Evolutionary conservation across 1,140 invertebrate genomes (phyloP), one percentile per base, ranked within the genome.

Genomic region (Sminthurides bifidus): DNA sequence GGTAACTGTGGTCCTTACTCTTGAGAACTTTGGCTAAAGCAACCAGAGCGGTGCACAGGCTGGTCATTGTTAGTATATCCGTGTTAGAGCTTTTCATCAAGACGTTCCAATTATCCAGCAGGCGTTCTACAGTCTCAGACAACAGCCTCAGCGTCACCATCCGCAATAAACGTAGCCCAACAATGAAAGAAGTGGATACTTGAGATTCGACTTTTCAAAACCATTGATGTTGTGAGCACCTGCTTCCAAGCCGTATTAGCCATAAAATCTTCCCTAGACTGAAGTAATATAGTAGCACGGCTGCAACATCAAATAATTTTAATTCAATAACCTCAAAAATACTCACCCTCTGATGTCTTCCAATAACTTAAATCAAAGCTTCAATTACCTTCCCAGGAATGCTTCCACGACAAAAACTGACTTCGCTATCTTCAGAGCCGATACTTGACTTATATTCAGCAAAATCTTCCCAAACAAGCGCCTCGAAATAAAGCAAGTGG

Each of bases 21-120:
- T 60, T 56, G 12, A 61, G 19, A 29, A 54, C 37, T 41, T 44
- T 55, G 14, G 53, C 46, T 14, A 62, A 19, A 10, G 60, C 29
- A 41, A 52, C 38, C 3, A 62, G 17, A 5, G 60, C 56, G 31
- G 14, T 31, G 23, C 44, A 52, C 15, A 54, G 31, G 12, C 56
- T 46, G 24, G 40, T 48, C 10, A 58, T 24, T 8, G 51, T 30
- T 14, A 37, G 26, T 23, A 24, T 3, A 23, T 61, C 52, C 1
- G 53, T 35, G 29, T 30, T 30, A 6, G 43, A n/a, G 27, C 33
- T 54, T 5, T 26, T 15, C 24, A 49, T 52, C 1, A 60, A 17
- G 4, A 43, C 40, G 0, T 29, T 50, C 59, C 59, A 60, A 29
- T 53, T 48, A 15, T 49, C 21, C 1, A 43, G n/a, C n/a, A n/a